Evolutionary conservation across 1,140 invertebrate genomes (phyloP).

Genomic region (Conus betulinus): DNA sequence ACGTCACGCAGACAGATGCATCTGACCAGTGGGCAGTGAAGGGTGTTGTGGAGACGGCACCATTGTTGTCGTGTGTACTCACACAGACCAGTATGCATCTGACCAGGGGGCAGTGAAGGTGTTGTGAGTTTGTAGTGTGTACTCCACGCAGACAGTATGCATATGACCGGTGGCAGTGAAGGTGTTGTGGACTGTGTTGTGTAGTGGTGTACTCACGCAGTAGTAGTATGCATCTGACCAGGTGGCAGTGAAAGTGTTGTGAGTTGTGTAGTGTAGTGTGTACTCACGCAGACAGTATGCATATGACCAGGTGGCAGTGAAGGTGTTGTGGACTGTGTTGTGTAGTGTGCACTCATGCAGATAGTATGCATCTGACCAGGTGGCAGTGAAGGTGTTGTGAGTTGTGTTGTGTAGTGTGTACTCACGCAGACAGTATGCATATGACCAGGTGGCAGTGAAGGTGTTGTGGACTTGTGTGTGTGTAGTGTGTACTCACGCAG

Average conservation of each 20-base stretch:
- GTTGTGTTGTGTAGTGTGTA: too few relatives aligned
- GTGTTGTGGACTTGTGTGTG: slow-evolving; percentile 23
- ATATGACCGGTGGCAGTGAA: too few relatives aligned
- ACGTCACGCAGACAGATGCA: neutral
- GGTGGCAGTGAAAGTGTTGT: neutral
- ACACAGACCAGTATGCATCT: too few relatives aligned
- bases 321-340: too few relatives aligned
- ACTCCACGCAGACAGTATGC: neutral
- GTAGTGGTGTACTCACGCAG: neutral
- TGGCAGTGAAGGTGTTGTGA: too few relatives aligned
- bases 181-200: too few relatives aligned
- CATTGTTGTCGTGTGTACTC: slow-evolving; percentile 42
- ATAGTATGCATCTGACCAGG: too few relatives aligned
- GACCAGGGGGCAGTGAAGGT: neutral
- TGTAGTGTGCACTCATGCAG: too few relatives aligned
- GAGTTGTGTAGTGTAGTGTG: slow-evolving; percentile 37
- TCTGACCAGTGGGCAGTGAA: neutral
- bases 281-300: too few relatives aligned
- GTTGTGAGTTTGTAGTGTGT: neutral
- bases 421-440: too few relatives aligned
- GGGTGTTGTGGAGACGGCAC: neutral
- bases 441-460: slow-evolving; percentile 29
- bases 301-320: too few relatives aligned
- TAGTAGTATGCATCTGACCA: neutral
- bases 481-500: slow-evolving; percentile 29